Conservation (phyloP, 2,797 vertebrate species). For the Gallinago nigripennis region DNA sequence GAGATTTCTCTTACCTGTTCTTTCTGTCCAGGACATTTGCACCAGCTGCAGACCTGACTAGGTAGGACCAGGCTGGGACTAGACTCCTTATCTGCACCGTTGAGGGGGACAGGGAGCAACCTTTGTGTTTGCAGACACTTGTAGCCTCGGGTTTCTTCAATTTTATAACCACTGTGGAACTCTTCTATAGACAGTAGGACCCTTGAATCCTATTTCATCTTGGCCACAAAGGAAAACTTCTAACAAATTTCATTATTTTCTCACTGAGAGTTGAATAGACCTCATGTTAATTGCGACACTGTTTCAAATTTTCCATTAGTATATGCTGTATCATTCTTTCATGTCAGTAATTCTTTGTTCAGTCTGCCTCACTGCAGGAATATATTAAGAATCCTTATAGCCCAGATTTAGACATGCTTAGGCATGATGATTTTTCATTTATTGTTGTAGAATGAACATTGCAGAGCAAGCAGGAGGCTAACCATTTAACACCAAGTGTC, state of each 20-base stretch:
- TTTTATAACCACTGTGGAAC: neutral
- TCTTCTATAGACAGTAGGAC: neutral
- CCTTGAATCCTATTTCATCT: conserved; percentile 8
- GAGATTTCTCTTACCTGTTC: neutral
- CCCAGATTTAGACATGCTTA: conserved; percentile 71
- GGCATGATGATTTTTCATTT: conserved; percentile 74
- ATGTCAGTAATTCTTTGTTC: conserved; percentile 60
- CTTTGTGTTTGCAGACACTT: neutral
- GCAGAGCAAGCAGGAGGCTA: conserved; percentile 61
- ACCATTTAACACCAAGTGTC: conserved; percentile 61
- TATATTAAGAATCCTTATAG: conserved; percentile 58
- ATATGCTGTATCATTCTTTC: conserved; percentile 38
- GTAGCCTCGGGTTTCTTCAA: neutral
- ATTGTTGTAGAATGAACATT: conserved; percentile 46
- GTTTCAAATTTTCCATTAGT: conserved; percentile 53
- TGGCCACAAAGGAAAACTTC: neutral
- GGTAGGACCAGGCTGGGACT: neutral
- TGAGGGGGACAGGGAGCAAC: neutral
- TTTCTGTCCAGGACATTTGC: neutral
- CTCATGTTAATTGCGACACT: conserved; percentile 50
- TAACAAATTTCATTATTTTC: conserved; percentile 14
- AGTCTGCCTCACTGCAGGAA: conserved; percentile 50
- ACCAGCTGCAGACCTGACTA: neutral
- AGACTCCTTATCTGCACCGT: neutral
- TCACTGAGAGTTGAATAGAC: neutral